Evolutionary conservation across 2,113 vertebrate species (phyloP).

Genomic region (Catharus minimus): DNA sequence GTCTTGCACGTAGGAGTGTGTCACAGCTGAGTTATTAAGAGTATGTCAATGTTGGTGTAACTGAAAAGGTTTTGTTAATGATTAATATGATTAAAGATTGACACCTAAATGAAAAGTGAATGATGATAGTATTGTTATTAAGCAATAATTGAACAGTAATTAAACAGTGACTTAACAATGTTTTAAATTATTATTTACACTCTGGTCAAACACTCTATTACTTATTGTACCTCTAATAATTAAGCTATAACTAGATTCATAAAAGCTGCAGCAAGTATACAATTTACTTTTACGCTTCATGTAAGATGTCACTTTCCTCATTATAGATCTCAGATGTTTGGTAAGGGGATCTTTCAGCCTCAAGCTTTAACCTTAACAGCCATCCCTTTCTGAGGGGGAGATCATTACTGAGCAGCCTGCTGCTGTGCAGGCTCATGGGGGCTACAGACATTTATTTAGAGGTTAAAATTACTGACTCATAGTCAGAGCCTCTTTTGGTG

Average conservation of each 20-base stretch:
- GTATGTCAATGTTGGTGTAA: background rate
- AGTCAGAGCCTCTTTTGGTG: background rate
- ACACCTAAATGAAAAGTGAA: background rate
- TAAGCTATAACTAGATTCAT: background rate
- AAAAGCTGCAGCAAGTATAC: background rate
- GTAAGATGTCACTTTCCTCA: background rate
- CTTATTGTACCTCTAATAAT: background rate
- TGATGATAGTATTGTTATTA: background rate
- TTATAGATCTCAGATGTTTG: background rate
- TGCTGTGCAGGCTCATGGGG: background rate
- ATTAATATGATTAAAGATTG: background rate
- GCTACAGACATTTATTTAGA: background rate
- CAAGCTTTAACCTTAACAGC: background rate
- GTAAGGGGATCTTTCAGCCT: background rate
- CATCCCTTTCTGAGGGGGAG: background rate
- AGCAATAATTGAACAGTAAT: background rate
- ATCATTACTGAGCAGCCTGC: rapidly evolving
- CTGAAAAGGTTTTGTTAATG: background rate
- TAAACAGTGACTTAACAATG: background rate
- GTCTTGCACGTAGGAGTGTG: background rate
- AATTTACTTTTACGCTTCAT: background rate
- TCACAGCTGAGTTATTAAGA: background rate
- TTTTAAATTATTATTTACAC: background rate
- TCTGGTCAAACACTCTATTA: background rate
- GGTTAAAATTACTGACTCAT: rapidly evolving